A percentile compares a stretch with the other conserved stretches of the same genome.
Evolutionary conservation across 2,888 invertebrate genomes (phyloP).

Genomic region (Limenitis camilla): DNA sequence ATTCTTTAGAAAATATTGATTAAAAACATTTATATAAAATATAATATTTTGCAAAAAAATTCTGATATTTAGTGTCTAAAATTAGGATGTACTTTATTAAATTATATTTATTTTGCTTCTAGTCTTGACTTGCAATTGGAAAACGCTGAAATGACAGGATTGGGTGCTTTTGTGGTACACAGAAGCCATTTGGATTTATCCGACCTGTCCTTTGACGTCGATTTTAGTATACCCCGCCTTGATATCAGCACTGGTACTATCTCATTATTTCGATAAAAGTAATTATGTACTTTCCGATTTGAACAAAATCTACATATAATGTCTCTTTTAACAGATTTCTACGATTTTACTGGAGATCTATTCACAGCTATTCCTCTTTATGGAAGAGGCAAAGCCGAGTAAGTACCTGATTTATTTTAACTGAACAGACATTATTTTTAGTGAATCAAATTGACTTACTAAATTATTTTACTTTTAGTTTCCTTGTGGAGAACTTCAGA

Average conservation of each 20-base stretch:
- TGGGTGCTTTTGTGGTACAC: constrained; percentile 50
- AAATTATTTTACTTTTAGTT: constrained; percentile 39
- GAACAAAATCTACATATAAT: not conserved
- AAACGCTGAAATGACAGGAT: constrained; percentile 36
- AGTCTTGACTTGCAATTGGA: constrained; percentile 49
- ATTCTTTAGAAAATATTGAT: too few species aligned
- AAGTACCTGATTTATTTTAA: constrained; percentile 27
- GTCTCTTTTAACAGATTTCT: constrained; percentile 39
- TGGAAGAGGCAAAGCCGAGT: constrained; percentile 54
- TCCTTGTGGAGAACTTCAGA: constrained; percentile 42
- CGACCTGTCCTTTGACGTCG: constrained; percentile 46
- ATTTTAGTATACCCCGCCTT: constrained; percentile 44
- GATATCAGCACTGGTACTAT: constrained; percentile 42
- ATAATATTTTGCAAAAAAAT: too few species aligned
- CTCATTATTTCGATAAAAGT: not conserved
- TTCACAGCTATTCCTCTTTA: constrained; percentile 54
- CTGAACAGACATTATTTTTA: not conserved
- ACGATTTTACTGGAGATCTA: constrained; percentile 49
- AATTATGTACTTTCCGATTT: not conserved
- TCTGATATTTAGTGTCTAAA: too few species aligned
- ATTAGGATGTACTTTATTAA: not conserved
- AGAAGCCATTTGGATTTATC: constrained; percentile 36
- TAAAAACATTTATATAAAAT: too few species aligned
- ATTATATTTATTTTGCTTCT: constrained; percentile 16
- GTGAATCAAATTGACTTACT: not conserved